These are phyloP conservation scores for Apostichopus leukothele DNA, from an alignment of 53 echinoderm and acorn worm species.

Conservation along the genomic window DNA sequence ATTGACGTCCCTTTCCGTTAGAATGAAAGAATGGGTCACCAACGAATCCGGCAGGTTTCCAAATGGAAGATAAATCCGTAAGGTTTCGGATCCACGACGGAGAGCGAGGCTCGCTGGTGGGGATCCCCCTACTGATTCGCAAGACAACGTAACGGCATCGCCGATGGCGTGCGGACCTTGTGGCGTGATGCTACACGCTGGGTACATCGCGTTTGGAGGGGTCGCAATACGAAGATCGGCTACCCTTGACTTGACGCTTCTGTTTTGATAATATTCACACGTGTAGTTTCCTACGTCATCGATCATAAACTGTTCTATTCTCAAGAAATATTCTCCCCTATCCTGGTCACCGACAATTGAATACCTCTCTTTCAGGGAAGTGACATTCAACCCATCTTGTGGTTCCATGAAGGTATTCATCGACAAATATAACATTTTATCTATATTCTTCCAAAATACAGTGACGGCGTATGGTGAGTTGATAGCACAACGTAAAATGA, in stretches of 20 bases:
- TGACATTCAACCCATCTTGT: conserved; percentile 47
- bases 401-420: conserved; percentile 61
- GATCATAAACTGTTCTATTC: conserved; percentile 55
- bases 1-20: conserved; percentile 67
- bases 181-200: conserved; percentile 64
- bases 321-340: conserved; percentile 70
- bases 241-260: conserved; percentile 59
- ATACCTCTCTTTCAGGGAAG: conserved; percentile 36
- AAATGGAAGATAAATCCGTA: conserved; percentile 45
- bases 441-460: conserved; percentile 75
- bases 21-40: conserved; percentile 51
- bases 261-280: conserved; percentile 61
- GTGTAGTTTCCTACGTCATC: conserved; percentile 64
- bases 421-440: conserved; percentile 58
- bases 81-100: conserved; percentile 59
- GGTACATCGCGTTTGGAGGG: conserved; percentile 70
- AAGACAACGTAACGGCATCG: conserved; percentile 77
- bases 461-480: conserved; percentile 55
- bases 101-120: conserved; percentile 83
- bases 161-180: conserved; percentile 54
- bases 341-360: conserved; percentile 59
- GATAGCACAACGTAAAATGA: conserved; percentile 64
- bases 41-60: conserved; percentile 37
- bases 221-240: conserved; percentile 61
- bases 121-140: conserved; percentile 83